Base-by-base conservation (phyloP, 37 sponge, comb jelly and placozoan genomes). In the Ephydatia muelleri region DNA sequence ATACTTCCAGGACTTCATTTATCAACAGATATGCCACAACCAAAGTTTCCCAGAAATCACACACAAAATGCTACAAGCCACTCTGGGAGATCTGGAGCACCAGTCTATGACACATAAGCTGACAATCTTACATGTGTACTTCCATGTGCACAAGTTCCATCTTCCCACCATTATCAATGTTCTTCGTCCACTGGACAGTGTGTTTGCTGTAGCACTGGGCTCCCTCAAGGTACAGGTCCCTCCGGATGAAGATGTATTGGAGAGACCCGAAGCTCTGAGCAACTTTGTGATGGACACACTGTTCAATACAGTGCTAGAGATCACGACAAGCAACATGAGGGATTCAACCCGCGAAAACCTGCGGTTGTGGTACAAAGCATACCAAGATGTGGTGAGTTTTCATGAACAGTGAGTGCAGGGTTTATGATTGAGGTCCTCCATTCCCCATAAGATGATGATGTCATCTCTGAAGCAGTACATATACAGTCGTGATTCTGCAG, bases 1-100 rank as follows among this genome's bases (percentile, higher is more conserved):
- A 8, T 93, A 93, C 73, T 93, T 87, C 40, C 65, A 38, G 21
- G 94, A 93, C 72, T 93, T 93, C 75, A 71, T 90, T 70, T 23
- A 69, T 27, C 66, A 85, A 68, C 75, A 73, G 64, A 80, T 93
- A 34, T 83, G 84, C 48, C 64, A 89, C 64, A 78, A 85, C 49
- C 33, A 39, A 19, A 28, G 34, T 0, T 38, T 26, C 27, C 32
- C 38, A 6, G 64, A 47, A 28, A 76, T 90, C 67, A 76, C 83
- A 22, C 67, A 72, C 31, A 35, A 70, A 4, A 78, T 93, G 30
- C 72, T 93, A 33, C 30, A 78, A 9, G 76, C 79, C 4, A 78
- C 84, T 70, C 74, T 89, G 34, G 28, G 68, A n/a, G 75, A 79
- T 32, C 76, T 93, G 49, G 65, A 74, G 22, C 5, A n/a, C 67